Base-by-base conservation (phyloP, 1,140 invertebrate genomes). In the Drosophila sproati region DNA sequence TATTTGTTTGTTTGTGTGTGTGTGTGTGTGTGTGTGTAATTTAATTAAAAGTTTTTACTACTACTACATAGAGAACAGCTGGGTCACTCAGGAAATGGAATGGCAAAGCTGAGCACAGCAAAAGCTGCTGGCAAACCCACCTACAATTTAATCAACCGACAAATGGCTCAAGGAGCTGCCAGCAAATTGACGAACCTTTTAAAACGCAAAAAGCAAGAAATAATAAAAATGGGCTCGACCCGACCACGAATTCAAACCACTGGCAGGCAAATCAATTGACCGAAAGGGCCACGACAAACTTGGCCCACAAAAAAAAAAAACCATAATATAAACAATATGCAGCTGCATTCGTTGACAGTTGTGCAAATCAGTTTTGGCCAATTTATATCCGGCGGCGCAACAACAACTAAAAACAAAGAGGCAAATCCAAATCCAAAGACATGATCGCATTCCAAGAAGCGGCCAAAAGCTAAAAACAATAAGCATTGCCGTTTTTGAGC, bases 1-100 rank as follows among this genome's bases (percentile, higher is more conserved):
- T 37, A 20, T 37, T 20, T 20, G 20, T 20, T 1, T 5, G 31
- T 34, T n/a, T 51, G 28, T 20, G 10, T 70, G 29, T 75, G 54
- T 66, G 6, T 43, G 48, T 61, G 20, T 43, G 31, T 35, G 52
- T 56, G 32, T 75, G 47, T 60, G 64, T 51, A 88, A 87, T 87
- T 87, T 88, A 87, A 88, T 87, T 82, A 88, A 80, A 87, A 88
- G 55, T 79, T 76, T 76, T 60, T 59, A 56, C 60, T 56, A 29
- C 68, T 59, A 29, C 68, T 59, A 71, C 64, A 71, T 64, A 78
- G 80, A 82, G n/a, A 81, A 62, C 71, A 70, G 50, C 56, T 69
- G 48, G 61, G 35, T 39, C 41, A 45, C 67, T 54, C 54, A 60
- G 73, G 73, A 76, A 76, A 76, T 71, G 47, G 32, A n/a, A 12